Percentiles rank a stretch among this genome's conserved stretches.
phyloP scores from a whole-genome alignment of 1,140 invertebrate species.

The Leptinotarsa defecta region DNA sequence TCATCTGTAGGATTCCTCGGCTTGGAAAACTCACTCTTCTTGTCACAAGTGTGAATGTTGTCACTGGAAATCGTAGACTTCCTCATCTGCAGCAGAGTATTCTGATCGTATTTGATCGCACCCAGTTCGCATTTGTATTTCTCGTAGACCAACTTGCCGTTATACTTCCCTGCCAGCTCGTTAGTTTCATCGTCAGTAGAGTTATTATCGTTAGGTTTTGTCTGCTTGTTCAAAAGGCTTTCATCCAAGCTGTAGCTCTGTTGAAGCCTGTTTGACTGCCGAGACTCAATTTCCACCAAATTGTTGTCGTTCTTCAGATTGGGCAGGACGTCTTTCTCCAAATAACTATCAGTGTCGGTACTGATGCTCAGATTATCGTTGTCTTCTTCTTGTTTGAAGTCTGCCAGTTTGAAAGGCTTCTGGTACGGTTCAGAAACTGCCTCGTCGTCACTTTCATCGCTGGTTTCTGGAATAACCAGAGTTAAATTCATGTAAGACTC shows the following conservation, averaged over 20 bases:
- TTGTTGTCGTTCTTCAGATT: constrained; percentile 47
- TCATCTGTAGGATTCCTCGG: constrained; percentile 23
- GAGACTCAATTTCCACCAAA: constrained; percentile 19
- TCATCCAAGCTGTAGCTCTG: constrained; percentile 35
- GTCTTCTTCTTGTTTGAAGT: constrained; percentile 48
- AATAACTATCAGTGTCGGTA: constrained; percentile 53
- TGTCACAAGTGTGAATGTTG: constrained; percentile 40
- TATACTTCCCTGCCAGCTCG: constrained; percentile 54
- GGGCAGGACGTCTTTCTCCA: constrained; percentile 50
- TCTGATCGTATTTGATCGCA: constrained; percentile 57
- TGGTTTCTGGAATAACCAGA: constrained; percentile 49
- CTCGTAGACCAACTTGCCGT: constrained; percentile 51
- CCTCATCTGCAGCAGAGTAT: constrained; percentile 60
- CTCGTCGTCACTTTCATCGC: constrained; percentile 45
- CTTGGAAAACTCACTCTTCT: constrained; percentile 38
- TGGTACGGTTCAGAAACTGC: constrained; percentile 6
- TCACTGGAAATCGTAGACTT: constrained; percentile 53
- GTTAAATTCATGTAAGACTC: constrained; percentile 53
- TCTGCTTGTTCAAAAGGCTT: constrained; percentile 26
- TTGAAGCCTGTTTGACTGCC: constrained; percentile 17
- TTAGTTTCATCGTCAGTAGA: constrained; percentile 55
- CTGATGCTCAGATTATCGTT: constrained; percentile 48
- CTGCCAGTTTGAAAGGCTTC: constrained; percentile 42
- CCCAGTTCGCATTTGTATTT: constrained; percentile 56
- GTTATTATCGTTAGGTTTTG: constrained; percentile 31